Conservation (phyloP, 2,888 invertebrate genomes). For the Limenitis arthemis region DNA sequence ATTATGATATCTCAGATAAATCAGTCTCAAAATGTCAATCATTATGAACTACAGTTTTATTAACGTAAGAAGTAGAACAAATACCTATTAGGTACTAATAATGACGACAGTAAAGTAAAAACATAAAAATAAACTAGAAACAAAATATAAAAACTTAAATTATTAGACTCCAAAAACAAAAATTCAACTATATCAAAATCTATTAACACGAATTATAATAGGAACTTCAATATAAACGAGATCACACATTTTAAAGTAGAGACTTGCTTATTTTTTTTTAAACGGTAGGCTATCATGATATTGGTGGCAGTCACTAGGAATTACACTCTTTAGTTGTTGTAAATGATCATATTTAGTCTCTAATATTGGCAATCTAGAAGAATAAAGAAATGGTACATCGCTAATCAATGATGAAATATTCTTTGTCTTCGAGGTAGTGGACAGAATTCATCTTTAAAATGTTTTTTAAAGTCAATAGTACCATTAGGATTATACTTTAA, state of each 20-base stretch:
- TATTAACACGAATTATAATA: constrained; percentile 4
- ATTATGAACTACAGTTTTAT: constrained; percentile 2
- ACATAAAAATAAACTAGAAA: constrained; percentile 4
- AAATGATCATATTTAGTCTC: constrained; percentile 11
- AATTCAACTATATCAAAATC: constrained; percentile 5
- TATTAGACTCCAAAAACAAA: constrained; percentile 2
- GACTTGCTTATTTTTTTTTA: constrained; percentile 5
- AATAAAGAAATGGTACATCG: constrained; percentile 3
- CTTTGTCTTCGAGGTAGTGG: constrained; percentile 13
- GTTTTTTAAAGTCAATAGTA: constrained; percentile 10
- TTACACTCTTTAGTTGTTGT: constrained; percentile 9
- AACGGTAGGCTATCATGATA: constrained; percentile 5
- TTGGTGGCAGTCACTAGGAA: constrained; percentile 8
- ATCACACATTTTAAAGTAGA: constrained; percentile 5
- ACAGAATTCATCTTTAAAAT: constrained; percentile 12
- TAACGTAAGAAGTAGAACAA: constrained; percentile 6
- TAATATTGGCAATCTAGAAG: constrained; percentile 8
- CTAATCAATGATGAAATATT: constrained; percentile 12
- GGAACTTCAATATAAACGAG: constrained; percentile 6
- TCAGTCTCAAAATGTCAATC: constrained; percentile 6
- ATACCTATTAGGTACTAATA: too few relatives aligned
- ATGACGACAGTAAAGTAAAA: background rate
- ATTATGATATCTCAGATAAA: constrained; percentile 3
- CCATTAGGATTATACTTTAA: constrained; percentile 15
- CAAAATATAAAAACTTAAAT: constrained; percentile 4